These are phyloP conservation scores for Troglohyphantes excavatus DNA, from an alignment of 2,888 invertebrate species.

Conservation along the genomic window DNA sequence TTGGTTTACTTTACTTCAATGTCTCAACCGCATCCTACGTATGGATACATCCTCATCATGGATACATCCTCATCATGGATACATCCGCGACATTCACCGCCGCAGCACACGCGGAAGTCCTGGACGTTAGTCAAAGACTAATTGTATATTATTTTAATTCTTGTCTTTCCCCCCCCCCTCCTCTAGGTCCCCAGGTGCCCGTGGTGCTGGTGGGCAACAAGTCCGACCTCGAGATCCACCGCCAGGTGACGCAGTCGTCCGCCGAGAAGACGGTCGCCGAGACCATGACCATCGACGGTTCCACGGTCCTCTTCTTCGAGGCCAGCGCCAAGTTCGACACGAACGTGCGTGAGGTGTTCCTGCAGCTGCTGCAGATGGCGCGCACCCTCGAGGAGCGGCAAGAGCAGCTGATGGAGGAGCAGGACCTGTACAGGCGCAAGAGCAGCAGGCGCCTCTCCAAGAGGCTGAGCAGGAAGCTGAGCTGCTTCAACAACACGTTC, in stretches of 20 bases:
- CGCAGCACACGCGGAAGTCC: no score
- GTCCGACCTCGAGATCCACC: conserved; percentile 78
- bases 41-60: no score
- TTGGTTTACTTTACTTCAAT: no score
- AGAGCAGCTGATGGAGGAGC: conserved; percentile 63
- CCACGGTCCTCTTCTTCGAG: conserved; percentile 79
- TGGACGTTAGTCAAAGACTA: no score
- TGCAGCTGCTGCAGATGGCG: conserved; percentile 79
- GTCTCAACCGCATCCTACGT: no score
- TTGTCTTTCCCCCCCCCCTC: no score
- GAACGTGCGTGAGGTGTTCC: conserved; percentile 80
- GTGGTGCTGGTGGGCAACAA: conserved; percentile 80
- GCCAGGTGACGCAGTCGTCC: conserved; percentile 78
- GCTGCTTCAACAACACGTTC: conserved; percentile 69
- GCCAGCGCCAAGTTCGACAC: conserved; percentile 80
- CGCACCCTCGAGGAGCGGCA: conserved; percentile 84
- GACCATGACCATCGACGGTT: conserved; percentile 77
- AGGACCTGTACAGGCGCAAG: conserved; percentile 54
- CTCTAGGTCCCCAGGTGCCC: conserved; percentile 73
- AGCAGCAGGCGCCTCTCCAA: conserved; percentile 57
- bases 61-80: no score
- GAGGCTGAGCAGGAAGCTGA: conserved; percentile 69
- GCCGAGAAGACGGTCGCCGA: conserved; percentile 68
- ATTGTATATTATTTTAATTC: no score
- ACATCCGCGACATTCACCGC: no score